phyloP scores from a whole-genome alignment of 2,888 invertebrate species.

The Chesias legatella region DNA sequence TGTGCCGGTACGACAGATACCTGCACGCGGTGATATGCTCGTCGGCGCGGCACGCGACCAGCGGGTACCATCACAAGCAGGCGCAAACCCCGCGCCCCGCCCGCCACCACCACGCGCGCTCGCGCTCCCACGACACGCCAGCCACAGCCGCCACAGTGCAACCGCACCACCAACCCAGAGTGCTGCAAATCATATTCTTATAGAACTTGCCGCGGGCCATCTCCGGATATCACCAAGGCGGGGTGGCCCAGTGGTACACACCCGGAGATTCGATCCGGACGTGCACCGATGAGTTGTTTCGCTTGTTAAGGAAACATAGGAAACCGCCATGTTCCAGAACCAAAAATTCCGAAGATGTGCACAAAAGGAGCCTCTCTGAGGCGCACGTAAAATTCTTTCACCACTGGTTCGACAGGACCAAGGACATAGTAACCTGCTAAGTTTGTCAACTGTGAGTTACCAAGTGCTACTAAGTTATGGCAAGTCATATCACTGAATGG shows the following conservation, averaged over 20 bases:
- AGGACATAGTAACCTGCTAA: slow-evolving; percentile 32
- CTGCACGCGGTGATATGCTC: slow-evolving; percentile 83
- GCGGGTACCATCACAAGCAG: slow-evolving; percentile 71
- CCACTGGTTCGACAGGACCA: no score
- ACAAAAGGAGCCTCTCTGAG: no score
- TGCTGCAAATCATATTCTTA: slow-evolving; percentile 76
- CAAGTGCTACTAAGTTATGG: slow-evolving; percentile 46
- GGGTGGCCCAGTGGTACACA: no score
- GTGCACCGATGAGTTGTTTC: no score
- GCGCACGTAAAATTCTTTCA: no score
- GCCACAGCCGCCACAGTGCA: slow-evolving; percentile 38
- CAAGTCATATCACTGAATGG: slow-evolving; percentile 20
- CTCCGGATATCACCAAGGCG: slow-evolving; percentile 51
- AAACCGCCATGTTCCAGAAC: no score
- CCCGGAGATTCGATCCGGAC: no score
- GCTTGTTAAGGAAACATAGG: no score
- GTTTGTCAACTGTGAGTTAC: slow-evolving; percentile 49
- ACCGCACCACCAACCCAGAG: slow-evolving; percentile 59
- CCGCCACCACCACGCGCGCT: slow-evolving; percentile 45
- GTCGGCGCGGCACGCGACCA: slow-evolving; percentile 69
- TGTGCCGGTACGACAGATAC: slow-evolving; percentile 81
- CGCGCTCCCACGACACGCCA: slow-evolving; percentile 66
- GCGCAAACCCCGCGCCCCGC: slow-evolving; percentile 42
- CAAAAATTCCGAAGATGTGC: no score
- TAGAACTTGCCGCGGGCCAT: slow-evolving; percentile 57